Base-by-base conservation (phyloP, 1,140 invertebrate species). In the Phocides pigmalion region DNA sequence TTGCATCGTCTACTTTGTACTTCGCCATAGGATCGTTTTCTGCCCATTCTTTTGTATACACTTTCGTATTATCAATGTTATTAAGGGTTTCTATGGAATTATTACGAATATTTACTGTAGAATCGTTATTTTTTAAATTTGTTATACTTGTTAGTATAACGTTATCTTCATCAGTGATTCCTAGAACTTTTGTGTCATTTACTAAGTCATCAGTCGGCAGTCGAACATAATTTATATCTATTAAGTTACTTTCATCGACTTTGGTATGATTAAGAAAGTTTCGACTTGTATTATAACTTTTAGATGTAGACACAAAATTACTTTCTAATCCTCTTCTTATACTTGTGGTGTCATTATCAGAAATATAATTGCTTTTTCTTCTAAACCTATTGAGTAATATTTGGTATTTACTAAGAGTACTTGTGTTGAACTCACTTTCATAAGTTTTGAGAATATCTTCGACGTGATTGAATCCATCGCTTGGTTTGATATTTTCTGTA, bases 1-100 rank as follows among this genome's bases (percentile, higher is more conserved):
- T 87, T 11, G 50, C 77, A 14, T 90, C 84, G 20, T 90, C 85
- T 19, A 90, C 74, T 72, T 76, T 85, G 5, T 87, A 62, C 54
- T 90, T 84, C 16, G 73, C 84, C 74, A 84, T 84, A 2, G 81
- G 74, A 56, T 81, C 82, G 6, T 79, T 64, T 50, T 32, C 47
- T 66, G 28, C 8, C 62, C 25, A 15, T 1, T 68, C 39, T 54
- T 56, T 66, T 61, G 28, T 12, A 32, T 67, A 25, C 0, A 25
- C 16, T 16, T 63, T 58, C 25, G 37, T 58, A 14, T 44, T 28
- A 37, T 66, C 28, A 22, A 19, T 16, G 16, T 39, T 14, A n/a
- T 14, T 37, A 8, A 39, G 32, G n/a, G 35, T 51, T 19, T 51
- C 49, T 37, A 19, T 35, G 0, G 9, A 35, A 16, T 17, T 12